phyloP scores from a whole-genome alignment of 2,113 vertebrate species.

The Platichthys stellatus region DNA sequence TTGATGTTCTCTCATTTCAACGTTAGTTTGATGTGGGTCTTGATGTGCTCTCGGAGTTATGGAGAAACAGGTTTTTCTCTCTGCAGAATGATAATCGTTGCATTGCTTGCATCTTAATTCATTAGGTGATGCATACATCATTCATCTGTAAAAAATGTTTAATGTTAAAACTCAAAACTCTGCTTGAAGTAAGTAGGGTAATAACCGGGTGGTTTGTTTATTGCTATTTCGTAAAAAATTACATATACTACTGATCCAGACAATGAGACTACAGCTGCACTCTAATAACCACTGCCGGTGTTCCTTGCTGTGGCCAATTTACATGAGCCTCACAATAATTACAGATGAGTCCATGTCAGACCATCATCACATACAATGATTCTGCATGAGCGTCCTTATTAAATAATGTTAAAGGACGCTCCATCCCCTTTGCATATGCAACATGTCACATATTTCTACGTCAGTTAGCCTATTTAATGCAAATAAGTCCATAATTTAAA shows the following conservation, averaged over 20 bases:
- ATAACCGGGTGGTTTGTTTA: neutral
- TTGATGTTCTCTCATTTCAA: conserved; percentile 11
- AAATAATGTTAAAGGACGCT: conserved; percentile 15
- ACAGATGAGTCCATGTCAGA: conserved; percentile 34
- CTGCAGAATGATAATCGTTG: neutral
- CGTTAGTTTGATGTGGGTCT: neutral
- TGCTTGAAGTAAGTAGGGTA: neutral
- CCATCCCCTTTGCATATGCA: conserved; percentile 5
- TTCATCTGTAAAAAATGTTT: neutral
- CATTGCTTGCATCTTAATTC: neutral
- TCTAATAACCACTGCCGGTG: conserved; percentile 7
- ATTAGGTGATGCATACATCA: neutral
- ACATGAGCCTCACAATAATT: conserved; percentile 25
- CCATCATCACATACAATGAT: conserved; percentile 14
- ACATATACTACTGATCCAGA: neutral
- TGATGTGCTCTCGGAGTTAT: neutral
- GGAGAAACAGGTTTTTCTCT: neutral
- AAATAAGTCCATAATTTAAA: neutral
- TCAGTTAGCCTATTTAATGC: neutral
- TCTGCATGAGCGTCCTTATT: conserved; percentile 18
- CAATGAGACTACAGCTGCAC: neutral
- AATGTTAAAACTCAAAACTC: neutral
- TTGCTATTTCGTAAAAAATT: neutral
- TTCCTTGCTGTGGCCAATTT: conserved; percentile 20
- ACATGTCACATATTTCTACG: conserved; percentile 6